Percentiles rank a stretch among this genome's conserved stretches.
These are phyloP conservation scores for Proisotoma minuta DNA, from an alignment of 2,888 invertebrate genomes.

Conservation along the genomic window DNA sequence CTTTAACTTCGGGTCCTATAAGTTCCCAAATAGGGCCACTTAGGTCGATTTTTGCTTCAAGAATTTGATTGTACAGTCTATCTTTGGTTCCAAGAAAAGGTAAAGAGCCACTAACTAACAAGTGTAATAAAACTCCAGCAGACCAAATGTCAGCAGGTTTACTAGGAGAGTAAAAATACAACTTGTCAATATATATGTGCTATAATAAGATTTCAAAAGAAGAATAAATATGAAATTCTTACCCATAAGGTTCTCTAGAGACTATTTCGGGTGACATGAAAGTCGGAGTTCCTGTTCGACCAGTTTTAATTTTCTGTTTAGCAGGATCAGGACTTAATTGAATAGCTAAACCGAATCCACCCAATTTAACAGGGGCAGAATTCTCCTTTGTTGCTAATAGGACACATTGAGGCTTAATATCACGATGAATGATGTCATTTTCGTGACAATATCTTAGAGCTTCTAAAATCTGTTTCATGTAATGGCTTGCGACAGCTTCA, in stretches of 20 bases:
- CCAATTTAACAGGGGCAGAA: constrained; percentile 86
- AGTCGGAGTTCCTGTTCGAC: constrained; percentile 57
- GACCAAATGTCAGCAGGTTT: constrained; percentile 98
- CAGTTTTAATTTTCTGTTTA: constrained; percentile 46
- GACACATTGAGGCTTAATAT: constrained; percentile 95
- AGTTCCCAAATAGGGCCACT: constrained; percentile 80
- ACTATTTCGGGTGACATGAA: constrained; percentile 99
- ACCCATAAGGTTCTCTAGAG: constrained; percentile 76
- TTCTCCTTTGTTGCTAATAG: constrained; percentile 93
- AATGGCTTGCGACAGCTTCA: constrained; percentile 98
- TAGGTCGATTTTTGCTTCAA: constrained; percentile 59
- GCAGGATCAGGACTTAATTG: constrained; percentile 58
- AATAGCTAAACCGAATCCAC: constrained; percentile 94
- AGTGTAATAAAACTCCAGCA: constrained; percentile 88
- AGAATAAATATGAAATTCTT: constrained; percentile 29
- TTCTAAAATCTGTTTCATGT: constrained; percentile 96
- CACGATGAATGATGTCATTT: constrained; percentile 62
- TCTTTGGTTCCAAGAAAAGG: constrained; percentile 68
- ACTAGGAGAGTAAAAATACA: constrained; percentile 48
- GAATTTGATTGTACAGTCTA: constrained; percentile 68
- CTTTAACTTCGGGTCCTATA: constrained; percentile 91
- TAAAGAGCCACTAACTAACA: constrained; percentile 60
- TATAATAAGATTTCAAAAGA: too few species aligned
- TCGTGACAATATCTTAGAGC: constrained; percentile 94
- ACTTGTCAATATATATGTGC: not conserved